A percentile compares a stretch with the other conserved stretches of the same genome.
Conservation (phyloP, 2,888 invertebrate genomes). For the Gastrophysa polygoni region DNA sequence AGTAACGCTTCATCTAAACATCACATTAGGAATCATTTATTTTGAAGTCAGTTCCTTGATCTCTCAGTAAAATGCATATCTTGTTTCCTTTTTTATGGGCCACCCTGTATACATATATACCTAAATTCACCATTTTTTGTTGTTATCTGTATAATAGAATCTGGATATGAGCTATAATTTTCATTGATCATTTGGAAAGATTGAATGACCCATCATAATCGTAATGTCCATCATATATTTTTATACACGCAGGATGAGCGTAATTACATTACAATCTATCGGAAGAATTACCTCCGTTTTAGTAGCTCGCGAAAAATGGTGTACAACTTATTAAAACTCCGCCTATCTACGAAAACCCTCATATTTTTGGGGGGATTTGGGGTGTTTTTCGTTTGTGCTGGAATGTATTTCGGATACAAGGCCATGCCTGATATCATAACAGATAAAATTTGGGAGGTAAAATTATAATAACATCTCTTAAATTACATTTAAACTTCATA, state of each 20-base stretch:
- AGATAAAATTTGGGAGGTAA: conserved; percentile 47
- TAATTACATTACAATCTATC: conserved; percentile 5
- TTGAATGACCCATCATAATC: background rate
- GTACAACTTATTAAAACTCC: conserved; percentile 29
- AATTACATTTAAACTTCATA: too few species aligned
- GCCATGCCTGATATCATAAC: conserved; percentile 41
- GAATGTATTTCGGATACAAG: conserved; percentile 40
- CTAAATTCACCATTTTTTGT: background rate
- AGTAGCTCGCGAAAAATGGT: conserved; percentile 23
- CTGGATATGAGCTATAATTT: background rate
- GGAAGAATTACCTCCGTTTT: background rate
- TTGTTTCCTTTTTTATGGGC: too few species aligned
- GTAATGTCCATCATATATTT: background rate
- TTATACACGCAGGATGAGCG: background rate
- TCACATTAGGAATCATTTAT: too few species aligned
- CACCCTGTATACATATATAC: too few species aligned
- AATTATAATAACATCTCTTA: too few species aligned
- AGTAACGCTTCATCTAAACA: too few species aligned
- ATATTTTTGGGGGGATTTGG: conserved; percentile 39
- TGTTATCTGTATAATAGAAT: background rate
- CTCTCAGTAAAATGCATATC: too few species aligned
- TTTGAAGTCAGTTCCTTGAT: too few species aligned
- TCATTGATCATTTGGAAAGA: background rate
- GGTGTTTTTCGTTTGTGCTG: conserved; percentile 31
- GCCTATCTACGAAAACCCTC: conserved; percentile 33